Evolutionary conservation across 1,140 invertebrate genomes (phyloP), one percentile per base, ranked within the genome.

Genomic region (Dreissena polymorpha): DNA sequence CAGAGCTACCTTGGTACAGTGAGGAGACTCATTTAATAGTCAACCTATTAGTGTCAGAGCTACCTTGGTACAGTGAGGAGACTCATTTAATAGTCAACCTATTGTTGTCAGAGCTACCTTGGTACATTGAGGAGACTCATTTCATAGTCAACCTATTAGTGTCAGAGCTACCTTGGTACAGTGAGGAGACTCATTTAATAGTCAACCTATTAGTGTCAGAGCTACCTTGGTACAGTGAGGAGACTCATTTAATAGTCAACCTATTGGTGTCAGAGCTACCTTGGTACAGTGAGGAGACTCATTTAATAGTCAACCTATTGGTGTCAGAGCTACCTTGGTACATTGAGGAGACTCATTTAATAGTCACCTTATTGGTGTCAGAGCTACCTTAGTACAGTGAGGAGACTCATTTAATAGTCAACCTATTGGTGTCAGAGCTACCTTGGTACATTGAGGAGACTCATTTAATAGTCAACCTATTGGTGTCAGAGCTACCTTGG

Each of bases 211-310:
- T 27, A 50, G 16, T 10, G 53, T 16, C n/a, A 10, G 64, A 53
- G 71, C 75, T 70, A 90, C 89, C 83, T 92, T 92, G 7, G 89
- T 89, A 74, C 79, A 89, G 13, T 94, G 94, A 69, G n/a, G n/a
- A n/a, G n/a, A n/a, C n/a, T n/a, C n/a, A 39, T 39, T 39, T 39
- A 2, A 39, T 39, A 39, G 2, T 8, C 39, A 39, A 39, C 3
- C 0, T 65, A 27, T 13, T 27, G 57, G 16, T 10, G 53, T 16
- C n/a, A 10, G 64, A 53, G 71, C 75, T 70, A 90, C 89, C 83
- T 92, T 92, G 7, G 89, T 89, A 74, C 79, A 89, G 13, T 94
- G 94, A 69, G n/a, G n/a, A n/a, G n/a, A n/a, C n/a, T n/a, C n/a
- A 39, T 39, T 39, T 39, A 2, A 39, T 39, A 39, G 2, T 8